Percentiles rank a stretch among this genome's conserved stretches.
Evolutionary conservation across 2,797 vertebrate genomes (phyloP).

Genomic region (Cryptoprocta ferox): DNA sequence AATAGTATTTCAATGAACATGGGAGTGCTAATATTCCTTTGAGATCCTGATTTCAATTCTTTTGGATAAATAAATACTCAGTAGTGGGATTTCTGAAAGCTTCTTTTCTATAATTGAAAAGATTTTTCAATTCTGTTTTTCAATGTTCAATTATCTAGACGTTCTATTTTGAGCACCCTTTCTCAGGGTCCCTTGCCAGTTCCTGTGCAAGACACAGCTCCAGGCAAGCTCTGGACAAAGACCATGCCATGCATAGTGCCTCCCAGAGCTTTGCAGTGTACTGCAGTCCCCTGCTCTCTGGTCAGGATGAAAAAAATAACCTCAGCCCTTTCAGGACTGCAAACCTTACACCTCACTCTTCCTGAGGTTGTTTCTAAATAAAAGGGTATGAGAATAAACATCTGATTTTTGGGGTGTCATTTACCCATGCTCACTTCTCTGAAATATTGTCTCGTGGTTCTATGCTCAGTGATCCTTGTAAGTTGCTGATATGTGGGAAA

Average conservation of each 20-base stretch:
- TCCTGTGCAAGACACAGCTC: neutral
- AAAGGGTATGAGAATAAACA: neutral
- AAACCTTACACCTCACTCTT: neutral
- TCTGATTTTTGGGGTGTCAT: neutral
- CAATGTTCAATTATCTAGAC: neutral
- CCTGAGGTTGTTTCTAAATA: neutral
- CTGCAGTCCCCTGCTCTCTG: rapidly evolving
- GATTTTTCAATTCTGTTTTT: neutral
- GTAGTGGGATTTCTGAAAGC: neutral
- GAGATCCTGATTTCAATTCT: neutral
- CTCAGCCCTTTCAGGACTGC: neutral
- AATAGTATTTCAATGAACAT: neutral
- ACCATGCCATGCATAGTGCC: neutral
- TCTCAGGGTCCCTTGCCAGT: neutral
- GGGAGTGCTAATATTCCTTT: neutral
- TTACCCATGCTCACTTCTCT: neutral
- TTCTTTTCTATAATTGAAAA: neutral
- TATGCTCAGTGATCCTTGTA: neutral
- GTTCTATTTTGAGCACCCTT: neutral
- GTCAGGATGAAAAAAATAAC: neutral
- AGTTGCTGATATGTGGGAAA: neutral
- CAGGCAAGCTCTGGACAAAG: neutral
- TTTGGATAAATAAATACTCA: neutral
- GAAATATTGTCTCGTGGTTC: neutral
- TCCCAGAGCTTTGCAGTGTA: neutral